Conservation (phyloP, 2,888 invertebrate species). For the Chymomyza amoena region DNA sequence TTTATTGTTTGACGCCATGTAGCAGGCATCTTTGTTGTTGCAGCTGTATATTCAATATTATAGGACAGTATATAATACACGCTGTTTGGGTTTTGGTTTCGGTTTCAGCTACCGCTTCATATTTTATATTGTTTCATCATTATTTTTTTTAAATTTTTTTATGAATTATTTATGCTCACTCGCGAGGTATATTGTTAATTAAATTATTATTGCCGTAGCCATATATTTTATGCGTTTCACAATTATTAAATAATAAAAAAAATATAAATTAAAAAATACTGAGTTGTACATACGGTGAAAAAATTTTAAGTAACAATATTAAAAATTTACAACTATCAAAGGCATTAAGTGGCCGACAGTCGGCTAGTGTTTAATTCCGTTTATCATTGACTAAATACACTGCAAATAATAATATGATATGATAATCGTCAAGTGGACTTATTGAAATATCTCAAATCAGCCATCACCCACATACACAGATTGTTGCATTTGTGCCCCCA, state of each 20-base stretch:
- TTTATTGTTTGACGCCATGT: slow-evolving; percentile 22
- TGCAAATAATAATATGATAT: background rate
- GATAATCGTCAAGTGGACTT: background rate
- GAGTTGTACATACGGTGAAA: background rate
- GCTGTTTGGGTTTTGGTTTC: background rate
- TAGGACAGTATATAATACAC: background rate
- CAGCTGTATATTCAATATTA: slow-evolving; percentile 20
- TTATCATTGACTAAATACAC: background rate
- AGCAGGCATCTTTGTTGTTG: background rate
- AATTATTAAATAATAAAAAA: slow-evolving; percentile 5
- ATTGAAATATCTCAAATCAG: background rate
- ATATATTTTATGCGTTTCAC: background rate
- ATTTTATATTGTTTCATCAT: slow-evolving; percentile 27
- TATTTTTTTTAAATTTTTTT: slow-evolving; percentile 21
- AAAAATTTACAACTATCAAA: background rate
- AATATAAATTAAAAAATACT: background rate
- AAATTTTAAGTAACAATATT: background rate
- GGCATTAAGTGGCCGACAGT: background rate
- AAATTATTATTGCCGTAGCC: slow-evolving; percentile 38
- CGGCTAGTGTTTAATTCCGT: background rate
- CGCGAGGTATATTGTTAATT: slow-evolving; percentile 52
- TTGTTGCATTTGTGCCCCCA: slow-evolving; percentile 3
- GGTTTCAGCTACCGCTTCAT: slow-evolving; percentile 9
- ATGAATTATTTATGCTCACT: background rate
- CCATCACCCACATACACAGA: background rate